Conservation (phyloP, 1,140 invertebrate genomes). For the Rhysida immarginata region DNA sequence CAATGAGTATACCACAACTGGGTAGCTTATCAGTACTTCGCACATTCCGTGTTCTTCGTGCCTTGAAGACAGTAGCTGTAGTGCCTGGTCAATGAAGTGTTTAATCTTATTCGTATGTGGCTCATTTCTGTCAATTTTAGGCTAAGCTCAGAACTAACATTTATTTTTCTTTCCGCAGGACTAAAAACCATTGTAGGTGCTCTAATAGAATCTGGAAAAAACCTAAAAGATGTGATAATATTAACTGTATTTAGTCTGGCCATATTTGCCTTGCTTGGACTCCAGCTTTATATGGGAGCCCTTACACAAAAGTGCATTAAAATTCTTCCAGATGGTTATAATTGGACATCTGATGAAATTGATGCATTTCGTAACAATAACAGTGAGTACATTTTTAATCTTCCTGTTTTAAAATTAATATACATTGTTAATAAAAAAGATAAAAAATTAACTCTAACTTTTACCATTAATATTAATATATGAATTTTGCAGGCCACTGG, state of each 20-base stretch:
- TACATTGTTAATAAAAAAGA: too few relatives aligned
- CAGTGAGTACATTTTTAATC: too few relatives aligned
- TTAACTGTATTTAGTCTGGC: constrained; percentile 96
- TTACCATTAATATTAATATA: too few relatives aligned
- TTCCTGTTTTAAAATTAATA: too few relatives aligned
- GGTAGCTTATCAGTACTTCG: constrained; percentile 93
- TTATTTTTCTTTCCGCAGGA: too few relatives aligned
- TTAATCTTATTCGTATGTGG: too few relatives aligned
- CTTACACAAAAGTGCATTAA: constrained; percentile 92
- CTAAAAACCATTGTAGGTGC: constrained; percentile 98
- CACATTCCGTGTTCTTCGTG: constrained; percentile 96
- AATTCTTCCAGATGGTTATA: constrained; percentile 72
- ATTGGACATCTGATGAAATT: constrained; percentile 71
- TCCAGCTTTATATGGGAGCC: constrained; percentile 97
- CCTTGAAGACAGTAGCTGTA: constrained; percentile 97
- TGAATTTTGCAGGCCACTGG: too few relatives aligned
- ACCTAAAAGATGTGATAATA: constrained; percentile 97
- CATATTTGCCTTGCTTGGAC: constrained; percentile 93
- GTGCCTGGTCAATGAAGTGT: constrained; percentile 89
- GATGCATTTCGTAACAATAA: constrained; percentile 57
- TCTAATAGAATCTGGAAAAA: constrained; percentile 98
- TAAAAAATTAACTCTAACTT: too few relatives aligned
- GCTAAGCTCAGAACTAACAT: too few relatives aligned
- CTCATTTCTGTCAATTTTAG: too few relatives aligned
- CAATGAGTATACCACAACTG: constrained; percentile 95